Evolutionary conservation across 2,888 invertebrate species (phyloP), one percentile per base, ranked within the genome.

Genomic region (Amiota communis): DNA sequence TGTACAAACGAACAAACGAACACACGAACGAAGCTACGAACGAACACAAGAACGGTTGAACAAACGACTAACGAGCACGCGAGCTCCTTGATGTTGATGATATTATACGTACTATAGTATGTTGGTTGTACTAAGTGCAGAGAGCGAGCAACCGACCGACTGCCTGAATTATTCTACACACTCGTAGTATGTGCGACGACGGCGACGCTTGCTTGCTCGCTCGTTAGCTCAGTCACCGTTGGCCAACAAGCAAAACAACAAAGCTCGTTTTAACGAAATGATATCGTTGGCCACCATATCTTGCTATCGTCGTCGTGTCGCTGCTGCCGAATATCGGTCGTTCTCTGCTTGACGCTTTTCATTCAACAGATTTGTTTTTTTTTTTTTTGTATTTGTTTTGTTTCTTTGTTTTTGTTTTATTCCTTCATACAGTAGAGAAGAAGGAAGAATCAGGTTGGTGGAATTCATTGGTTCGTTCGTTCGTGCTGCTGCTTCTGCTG

Each of bases 361-460:
- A 65, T 65, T 65, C 65, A 65, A 65, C 48, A 65, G 15, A 65
- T 65, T 36, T 64, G 13, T 17, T 56, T 56, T 59, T 59, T 57
- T n/a, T n/a, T n/a, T 59, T 8, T 17, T 36, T 6, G 36, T 36
- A 36, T 36, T 36, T 36, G 36, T 36, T 36, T 36, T 6, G 36
- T 36, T 36, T 36, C 36, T 6, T 36, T 36, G 36, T 6, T 36
- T 6, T 36, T 36, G 36, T 36, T 36, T 36, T 36, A 36, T 36
- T 36, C 36, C 36, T 36, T 4, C 36, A 36, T 36, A 6, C 36
- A 36, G 4, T 6, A 36, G 8, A 36, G 36, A 36, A 36, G 36
- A 36, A 36, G 36, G 36, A 36, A 36, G 36, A 36, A 36, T 36
- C 36, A 36, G 36, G 36, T 36, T 36, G 36, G 36, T 6, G 36